Base-by-base conservation (phyloP, 2,113 vertebrate genomes). In the Pipra filicauda region DNA sequence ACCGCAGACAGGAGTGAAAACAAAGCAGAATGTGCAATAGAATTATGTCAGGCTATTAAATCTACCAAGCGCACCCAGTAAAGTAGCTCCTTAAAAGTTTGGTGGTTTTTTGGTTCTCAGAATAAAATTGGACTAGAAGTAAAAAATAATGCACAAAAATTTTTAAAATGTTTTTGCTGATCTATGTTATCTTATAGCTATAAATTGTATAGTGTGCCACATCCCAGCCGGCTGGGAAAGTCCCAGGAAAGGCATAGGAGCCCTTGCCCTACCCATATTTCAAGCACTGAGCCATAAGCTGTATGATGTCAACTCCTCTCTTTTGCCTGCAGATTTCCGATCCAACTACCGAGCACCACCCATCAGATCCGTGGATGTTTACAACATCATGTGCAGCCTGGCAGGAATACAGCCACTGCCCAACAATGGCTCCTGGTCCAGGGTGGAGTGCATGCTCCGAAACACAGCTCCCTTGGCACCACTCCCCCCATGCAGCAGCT, bases 381-480 rank as follows among this genome's bases (percentile, higher is more conserved):
- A 99, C 95, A 99, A 99, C 48, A 13, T 99, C 79, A 98, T 99
- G 99, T 99, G 99, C 96, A 81, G 94, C 10, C 98, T 98, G 23
- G 75, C 98, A 28, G 98, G 98, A 73, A 92, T 99, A 35, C 30
- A 98, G 31, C 98, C 99, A 0, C 96, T 99, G 96, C 99, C 99
- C 80, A 99, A 99, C 96, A 99, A 99, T 6, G 99, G 99, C 41
- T 99, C 99, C 88, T 99, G 99, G 99, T 98, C 99, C 91, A 97
- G 98, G 78, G 99, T 99, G 76, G 95, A 98, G 82, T 98, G 97
- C 90, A 98, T 99, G 97, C 96, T 99, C 81, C 98, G 49, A 27
- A 94, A 83, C 59, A 96, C 64, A n/a, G 92, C 95, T 21, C 24
- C 77, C 70, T 35, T 44, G 5, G 52, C 91, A 12, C 57, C 12